phyloP scores from a whole-genome alignment of 2,113 vertebrate genomes.

The Gobius niger region DNA sequence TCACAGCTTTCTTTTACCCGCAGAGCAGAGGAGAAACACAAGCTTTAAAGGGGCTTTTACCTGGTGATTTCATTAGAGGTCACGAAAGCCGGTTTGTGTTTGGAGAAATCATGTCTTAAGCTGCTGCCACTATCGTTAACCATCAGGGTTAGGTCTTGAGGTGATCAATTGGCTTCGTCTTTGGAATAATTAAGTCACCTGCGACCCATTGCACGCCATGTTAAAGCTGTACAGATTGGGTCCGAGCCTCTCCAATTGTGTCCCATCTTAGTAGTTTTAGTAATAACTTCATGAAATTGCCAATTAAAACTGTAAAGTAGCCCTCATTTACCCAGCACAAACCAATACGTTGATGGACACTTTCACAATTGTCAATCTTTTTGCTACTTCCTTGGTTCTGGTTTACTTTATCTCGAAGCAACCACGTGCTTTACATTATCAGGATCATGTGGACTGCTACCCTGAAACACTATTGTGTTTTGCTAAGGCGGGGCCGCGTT shows the following conservation, averaged over 20 bases:
- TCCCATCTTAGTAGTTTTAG: too few relatives aligned
- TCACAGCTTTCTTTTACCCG: slow-evolving; percentile 1
- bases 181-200: neutral
- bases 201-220: neutral
- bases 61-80: slow-evolving; percentile 20
- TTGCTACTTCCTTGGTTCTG: neutral
- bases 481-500: neutral
- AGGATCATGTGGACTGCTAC: slow-evolving; percentile 5
- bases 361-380: too few relatives aligned
- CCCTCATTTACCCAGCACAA: too few relatives aligned
- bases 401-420: neutral
- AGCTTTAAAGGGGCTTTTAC: neutral
- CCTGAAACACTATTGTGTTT: neutral
- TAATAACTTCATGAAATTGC: too few relatives aligned
- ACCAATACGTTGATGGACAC: too few relatives aligned
- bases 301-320: too few relatives aligned
- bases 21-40: neutral
- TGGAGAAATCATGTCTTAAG: slow-evolving; percentile 10
- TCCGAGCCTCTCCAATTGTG: too few relatives aligned
- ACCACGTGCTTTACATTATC: slow-evolving; percentile 22
- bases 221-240: neutral
- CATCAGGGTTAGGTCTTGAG: slow-evolving; percentile 22
- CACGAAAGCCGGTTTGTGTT: slow-evolving; percentile 13
- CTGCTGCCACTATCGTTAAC: slow-evolving; percentile 3
- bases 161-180: neutral